Conservation (phyloP, 92 coral and sea anemone genomes). For the Palythoa grandiflora region DNA sequence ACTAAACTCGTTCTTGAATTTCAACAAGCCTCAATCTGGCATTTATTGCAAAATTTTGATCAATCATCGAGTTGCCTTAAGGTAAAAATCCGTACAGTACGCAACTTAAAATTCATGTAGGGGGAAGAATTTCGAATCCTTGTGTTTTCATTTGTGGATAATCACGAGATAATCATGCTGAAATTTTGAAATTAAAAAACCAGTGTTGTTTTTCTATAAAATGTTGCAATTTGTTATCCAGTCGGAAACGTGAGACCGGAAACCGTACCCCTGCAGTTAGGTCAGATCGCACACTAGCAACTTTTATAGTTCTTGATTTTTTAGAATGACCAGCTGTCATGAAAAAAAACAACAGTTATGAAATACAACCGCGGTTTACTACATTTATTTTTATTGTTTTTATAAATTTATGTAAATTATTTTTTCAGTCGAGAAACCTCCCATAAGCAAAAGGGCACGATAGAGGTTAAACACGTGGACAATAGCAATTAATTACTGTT, state of each 20-base stretch:
- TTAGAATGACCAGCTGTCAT: neutral
- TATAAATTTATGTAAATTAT: neutral
- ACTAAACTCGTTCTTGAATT: slow-evolving; percentile 31
- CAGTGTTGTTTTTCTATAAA: too few relatives aligned
- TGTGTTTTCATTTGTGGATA: neutral
- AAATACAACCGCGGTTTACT: neutral
- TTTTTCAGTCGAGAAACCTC: neutral
- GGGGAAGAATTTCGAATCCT: neutral
- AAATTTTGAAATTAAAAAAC: neutral
- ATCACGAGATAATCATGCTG: neutral
- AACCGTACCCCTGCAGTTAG: neutral
- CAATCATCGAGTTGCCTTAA: neutral
- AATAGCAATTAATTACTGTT: too few relatives aligned
- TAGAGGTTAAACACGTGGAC: too few relatives aligned
- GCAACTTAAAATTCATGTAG: neutral
- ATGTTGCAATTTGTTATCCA: neutral
- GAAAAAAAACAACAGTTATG: neutral
- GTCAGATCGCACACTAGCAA: neutral
- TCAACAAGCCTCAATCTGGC: slow-evolving; percentile 16
- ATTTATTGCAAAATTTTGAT: slow-evolving; percentile 4
- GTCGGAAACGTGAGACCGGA: slow-evolving; percentile 37
- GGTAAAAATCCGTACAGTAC: neutral
- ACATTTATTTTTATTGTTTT: neutral
- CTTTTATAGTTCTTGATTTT: neutral
- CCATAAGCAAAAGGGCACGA: neutral